Conservation (phyloP, 2,113 vertebrate species). For the Beaufortia kweichowensis region DNA sequence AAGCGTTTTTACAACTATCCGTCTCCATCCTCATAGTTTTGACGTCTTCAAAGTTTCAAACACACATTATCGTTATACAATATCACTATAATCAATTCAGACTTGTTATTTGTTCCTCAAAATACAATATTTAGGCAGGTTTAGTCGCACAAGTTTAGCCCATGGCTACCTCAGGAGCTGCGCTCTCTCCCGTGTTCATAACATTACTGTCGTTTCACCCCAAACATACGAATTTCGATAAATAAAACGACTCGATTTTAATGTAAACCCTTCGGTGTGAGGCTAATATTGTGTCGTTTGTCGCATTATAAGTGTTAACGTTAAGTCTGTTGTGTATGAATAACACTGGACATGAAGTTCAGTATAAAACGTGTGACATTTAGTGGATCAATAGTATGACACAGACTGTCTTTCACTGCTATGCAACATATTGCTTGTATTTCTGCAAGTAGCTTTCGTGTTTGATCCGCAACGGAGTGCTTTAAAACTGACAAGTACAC, state of each 20-base stretch:
- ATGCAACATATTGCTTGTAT: too few relatives aligned
- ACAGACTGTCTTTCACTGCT: too few relatives aligned
- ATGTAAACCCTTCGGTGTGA: background rate
- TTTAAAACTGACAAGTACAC: too few relatives aligned
- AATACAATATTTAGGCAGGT: background rate
- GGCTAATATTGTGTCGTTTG: too few relatives aligned
- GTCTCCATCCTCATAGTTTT: conserved; percentile 66
- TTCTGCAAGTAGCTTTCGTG: too few relatives aligned
- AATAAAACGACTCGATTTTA: background rate
- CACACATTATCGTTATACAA: fast-evolving
- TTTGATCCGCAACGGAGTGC: too few relatives aligned
- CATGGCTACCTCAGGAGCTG: background rate
- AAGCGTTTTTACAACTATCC: conserved; percentile 64
- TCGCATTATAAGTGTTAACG: too few relatives aligned
- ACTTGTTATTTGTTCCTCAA: conserved; percentile 6
- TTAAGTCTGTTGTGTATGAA: too few relatives aligned
- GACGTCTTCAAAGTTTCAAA: background rate
- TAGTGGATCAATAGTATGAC: too few relatives aligned
- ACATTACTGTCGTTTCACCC: background rate
- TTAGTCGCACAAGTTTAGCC: conserved; percentile 1
- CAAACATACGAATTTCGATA: background rate
- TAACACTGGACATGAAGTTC: too few relatives aligned
- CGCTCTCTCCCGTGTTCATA: background rate
- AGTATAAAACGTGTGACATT: too few relatives aligned
- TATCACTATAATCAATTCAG: fast-evolving